A percentile compares a stretch with the other conserved stretches of the same genome.
Evolutionary conservation across 2,888 invertebrate genomes (phyloP).

Genomic region (Drosophila dives): DNA sequence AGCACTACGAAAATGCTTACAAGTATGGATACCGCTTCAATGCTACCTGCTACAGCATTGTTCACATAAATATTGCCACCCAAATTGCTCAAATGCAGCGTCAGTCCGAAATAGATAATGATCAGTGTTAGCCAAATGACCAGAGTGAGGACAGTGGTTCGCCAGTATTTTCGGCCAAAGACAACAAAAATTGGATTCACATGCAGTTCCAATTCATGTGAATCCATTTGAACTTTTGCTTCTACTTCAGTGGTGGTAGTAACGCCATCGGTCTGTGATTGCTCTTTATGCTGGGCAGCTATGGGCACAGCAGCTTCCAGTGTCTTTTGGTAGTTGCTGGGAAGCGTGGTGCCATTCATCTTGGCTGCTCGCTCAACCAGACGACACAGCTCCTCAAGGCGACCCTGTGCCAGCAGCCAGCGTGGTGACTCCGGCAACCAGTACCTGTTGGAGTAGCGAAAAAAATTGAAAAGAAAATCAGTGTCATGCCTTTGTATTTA

Average conservation of each 20-base stretch:
- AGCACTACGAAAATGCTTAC: constrained; percentile 90
- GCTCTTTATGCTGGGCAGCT: constrained; percentile 70
- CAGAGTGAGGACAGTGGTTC: constrained; percentile 89
- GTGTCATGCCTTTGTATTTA: constrained; percentile 49
- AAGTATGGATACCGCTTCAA: constrained; percentile 91
- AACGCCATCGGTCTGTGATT: constrained; percentile 24
- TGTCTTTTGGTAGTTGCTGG: constrained; percentile 89
- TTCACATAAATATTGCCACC: constrained; percentile 91
- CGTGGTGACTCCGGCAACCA: constrained; percentile 91
- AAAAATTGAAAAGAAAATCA: constrained; percentile 33
- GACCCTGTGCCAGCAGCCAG: constrained; percentile 90
- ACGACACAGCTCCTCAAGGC: constrained; percentile 88
- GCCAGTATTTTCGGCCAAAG: constrained; percentile 88
- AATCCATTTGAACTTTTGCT: constrained; percentile 65
- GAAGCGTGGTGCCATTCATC: constrained; percentile 88
- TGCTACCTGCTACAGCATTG: constrained; percentile 88
- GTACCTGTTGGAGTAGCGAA: constrained; percentile 86
- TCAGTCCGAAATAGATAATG: constrained; percentile 91
- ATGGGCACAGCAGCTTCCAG: constrained; percentile 80
- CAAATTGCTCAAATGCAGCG: constrained; percentile 90
- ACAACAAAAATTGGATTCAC: constrained; percentile 87
- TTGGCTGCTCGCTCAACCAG: constrained; percentile 89
- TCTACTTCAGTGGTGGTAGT: constrained; percentile 26
- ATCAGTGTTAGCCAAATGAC: constrained; percentile 91
- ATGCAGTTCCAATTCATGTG: constrained; percentile 55